These are phyloP conservation scores for Aporrectodea caliginosa DNA, from an alignment of 1,140 invertebrate genomes.

Conservation along the genomic window DNA sequence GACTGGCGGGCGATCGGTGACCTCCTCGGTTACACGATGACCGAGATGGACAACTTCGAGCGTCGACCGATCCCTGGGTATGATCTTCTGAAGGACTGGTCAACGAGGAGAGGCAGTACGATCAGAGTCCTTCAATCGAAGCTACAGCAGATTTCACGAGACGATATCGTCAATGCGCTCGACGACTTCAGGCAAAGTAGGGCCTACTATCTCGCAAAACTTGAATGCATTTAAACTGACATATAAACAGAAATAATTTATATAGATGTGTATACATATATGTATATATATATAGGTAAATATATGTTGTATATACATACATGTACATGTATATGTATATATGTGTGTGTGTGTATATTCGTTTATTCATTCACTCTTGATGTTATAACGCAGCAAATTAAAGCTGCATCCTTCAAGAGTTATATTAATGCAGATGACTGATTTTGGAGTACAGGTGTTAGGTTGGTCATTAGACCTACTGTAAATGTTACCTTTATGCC, in stretches of 20 bases:
- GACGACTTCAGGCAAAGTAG: not conserved
- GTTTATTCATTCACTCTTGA: too few relatives aligned
- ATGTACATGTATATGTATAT: too few relatives aligned
- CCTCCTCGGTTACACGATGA: not conserved
- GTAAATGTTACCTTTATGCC: too few relatives aligned
- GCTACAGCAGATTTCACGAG: not conserved
- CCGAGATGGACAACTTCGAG: not conserved
- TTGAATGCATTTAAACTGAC: not conserved
- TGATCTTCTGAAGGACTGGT: not conserved
- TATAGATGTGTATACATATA: not conserved
- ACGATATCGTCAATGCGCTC: not conserved
- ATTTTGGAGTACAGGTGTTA: too few relatives aligned
- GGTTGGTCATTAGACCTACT: too few relatives aligned
- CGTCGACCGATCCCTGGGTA: not conserved
- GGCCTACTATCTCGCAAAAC: not conserved
- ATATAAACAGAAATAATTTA: not conserved
- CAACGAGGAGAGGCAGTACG: not conserved
- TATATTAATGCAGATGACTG: too few relatives aligned
- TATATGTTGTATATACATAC: too few relatives aligned
- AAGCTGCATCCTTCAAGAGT: too few relatives aligned
- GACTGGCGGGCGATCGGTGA: not conserved
- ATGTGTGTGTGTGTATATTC: too few relatives aligned
- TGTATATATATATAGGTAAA: too few relatives aligned
- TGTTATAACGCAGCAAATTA: too few relatives aligned
- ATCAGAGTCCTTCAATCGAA: not conserved